Evolutionary conservation across 2,888 invertebrate genomes (phyloP), one percentile per base, ranked within the genome.

Genomic region (Beris chalybata): DNA sequence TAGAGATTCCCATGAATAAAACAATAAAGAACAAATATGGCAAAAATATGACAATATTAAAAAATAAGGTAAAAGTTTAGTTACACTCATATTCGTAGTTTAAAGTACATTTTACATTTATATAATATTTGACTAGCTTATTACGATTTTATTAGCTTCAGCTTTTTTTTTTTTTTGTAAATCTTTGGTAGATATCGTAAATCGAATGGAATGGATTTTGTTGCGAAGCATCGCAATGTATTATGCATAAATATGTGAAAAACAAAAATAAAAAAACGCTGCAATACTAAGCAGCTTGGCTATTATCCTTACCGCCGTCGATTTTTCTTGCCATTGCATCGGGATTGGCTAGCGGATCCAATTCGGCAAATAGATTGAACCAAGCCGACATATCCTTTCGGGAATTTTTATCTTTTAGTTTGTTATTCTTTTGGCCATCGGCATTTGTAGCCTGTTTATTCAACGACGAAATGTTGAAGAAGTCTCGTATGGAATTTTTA

Each of bases 301-400:
- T 84, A 66, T 82, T 82, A 9, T 79, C 75, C n/a, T 74, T 76
- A 5, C 83, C 82, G 5, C 67, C 71, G 45, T 69, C 69, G 61
- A 71, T 70, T 67, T 72, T 69, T 38, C 64, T 66, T 15, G 78
- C 81, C 29, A 84, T 76, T 58, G 77, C 82, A 54, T 93, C 91
- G 48, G 93, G 93, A 82, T 95, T 94, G 11, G 93, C 88, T 44
- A 96, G 82, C 0, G 96, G 96, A 82, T 97, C 96, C 67, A 97
- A 81, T 79, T 96, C 96, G 47, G 95, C 92, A 82, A 97, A 96
- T 64, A 96, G 82, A 79, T 92, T 93, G 76, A 93, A 89, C 96
- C 96, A 97, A 15, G 84, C 83, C 4, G 83, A 82, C 74, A 82
- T 84, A 69, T 85, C 85, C 72, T 83, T 86, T 71, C 85, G 84